Percentiles rank a stretch among this genome's conserved stretches.
These are phyloP conservation scores for Ictalurus punctatus DNA, from an alignment of 2,113 vertebrate species.

Conservation along the genomic window DNA sequence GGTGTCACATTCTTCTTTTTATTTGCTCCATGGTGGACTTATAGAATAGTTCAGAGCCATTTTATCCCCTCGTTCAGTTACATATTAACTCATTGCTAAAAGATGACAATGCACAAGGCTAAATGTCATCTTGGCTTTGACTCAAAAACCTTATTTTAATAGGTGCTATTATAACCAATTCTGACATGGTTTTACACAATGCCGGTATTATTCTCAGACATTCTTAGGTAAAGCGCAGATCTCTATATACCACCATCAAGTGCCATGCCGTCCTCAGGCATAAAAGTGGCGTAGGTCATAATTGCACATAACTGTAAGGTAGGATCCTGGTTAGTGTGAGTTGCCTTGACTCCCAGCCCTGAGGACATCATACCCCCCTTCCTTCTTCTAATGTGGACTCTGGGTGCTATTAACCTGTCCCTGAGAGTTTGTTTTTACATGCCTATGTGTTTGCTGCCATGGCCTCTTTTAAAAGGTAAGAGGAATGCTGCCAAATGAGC, in stretches of 20 bases:
- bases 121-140: conserved; percentile 28
- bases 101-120: conserved; percentile 23
- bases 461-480: conserved; percentile 61
- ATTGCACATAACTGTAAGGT: conserved; percentile 15
- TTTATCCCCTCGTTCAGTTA: conserved; percentile 29
- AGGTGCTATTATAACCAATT: conserved; percentile 24
- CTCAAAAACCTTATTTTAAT: conserved; percentile 40
- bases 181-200: conserved; percentile 19
- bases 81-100: conserved; percentile 17
- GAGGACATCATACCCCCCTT: conserved; percentile 29
- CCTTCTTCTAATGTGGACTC: conserved; percentile 50
- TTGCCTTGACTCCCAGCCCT: conserved; percentile 49
- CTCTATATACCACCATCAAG: not conserved
- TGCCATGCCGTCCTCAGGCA: not conserved
- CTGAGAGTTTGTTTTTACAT: conserved; percentile 63
- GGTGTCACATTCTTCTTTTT: conserved; percentile 59
- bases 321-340: conserved; percentile 18
- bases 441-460: conserved; percentile 54
- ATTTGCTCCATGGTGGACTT: conserved; percentile 53
- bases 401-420: conserved; percentile 63
- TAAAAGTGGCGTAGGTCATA: not conserved
- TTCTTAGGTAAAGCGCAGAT: not conserved
- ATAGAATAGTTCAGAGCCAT: conserved; percentile 33
- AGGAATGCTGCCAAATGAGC: conserved; percentile 58
- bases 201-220: not conserved